Base-by-base conservation (phyloP, 2,888 invertebrate genomes). In the Brachynemurus nebulosus region DNA sequence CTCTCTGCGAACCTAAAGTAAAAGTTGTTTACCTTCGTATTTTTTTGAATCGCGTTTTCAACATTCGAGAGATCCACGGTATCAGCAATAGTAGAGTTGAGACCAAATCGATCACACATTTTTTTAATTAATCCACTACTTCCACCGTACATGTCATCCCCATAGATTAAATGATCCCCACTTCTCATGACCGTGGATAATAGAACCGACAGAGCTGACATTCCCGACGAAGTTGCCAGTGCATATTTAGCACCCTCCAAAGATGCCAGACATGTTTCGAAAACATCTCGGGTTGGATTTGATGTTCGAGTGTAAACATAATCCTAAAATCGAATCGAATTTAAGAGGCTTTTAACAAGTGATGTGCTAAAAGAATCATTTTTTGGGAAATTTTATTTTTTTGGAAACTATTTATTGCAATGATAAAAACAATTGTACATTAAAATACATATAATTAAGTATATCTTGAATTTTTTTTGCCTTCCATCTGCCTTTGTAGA, bases 131-230 rank as follows among this genome's bases (percentile, higher is more conserved):
- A 59, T 53, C 92, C 73, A 57, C 86, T 85, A 1, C 90, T 90
- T 17, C 96, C 97, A 43, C 97, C 97, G 58, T 97, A 98, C 3
- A 96, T 72, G 64, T 97, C 97, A 62, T 96, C 91, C 47, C 85
- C 80, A 55, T 84, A 79, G 35, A 98, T 63, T 9, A 98, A 70
- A 59, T 97, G 93, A 60, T 98, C 97, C 0, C 96, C 97, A 47
- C 69, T 55, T 50, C 73, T 76, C 7, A 98, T 68, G 53, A 93
- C 66, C 25, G 84, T 75, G n/a, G n/a, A n/a, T 6, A 79, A 65
- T 9, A 96, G 61, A 3, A 81, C 76, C 1, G 86, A 80, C 1
- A 80, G 81, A 1, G 91, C 82, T 9, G 91, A 95, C 37, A 98
- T 69, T 2, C 98, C 98, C 5, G 96, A 95, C 0, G 95, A 70